Evolutionary conservation across 1,140 invertebrate species (phyloP).

Genomic region (Druon quercuslanigerum): DNA sequence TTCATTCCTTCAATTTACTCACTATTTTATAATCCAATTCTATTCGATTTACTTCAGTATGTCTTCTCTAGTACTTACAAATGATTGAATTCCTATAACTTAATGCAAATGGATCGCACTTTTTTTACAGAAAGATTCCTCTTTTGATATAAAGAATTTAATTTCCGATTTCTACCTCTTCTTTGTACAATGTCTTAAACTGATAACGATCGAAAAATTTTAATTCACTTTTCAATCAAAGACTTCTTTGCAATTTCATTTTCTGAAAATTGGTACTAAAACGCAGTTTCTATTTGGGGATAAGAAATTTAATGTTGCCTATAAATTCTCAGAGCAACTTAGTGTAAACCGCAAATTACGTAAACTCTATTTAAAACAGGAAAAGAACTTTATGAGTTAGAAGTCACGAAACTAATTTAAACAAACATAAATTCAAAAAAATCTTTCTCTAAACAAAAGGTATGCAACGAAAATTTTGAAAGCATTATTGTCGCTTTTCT

Average conservation of each 20-base stretch:
- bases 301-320: background rate
- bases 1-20: conserved; percentile 6
- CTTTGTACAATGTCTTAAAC: too few species aligned
- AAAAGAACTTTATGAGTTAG: conserved; percentile 15
- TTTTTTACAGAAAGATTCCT: background rate
- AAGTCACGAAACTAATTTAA: background rate
- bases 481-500: too few species aligned
- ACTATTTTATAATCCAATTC: too few species aligned
- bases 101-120: background rate
- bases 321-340: background rate
- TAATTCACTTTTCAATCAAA: too few species aligned
- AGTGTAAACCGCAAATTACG: conserved; percentile 7
- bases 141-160: background rate
- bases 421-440: background rate
- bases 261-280: background rate
- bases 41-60: background rate
- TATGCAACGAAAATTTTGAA: too few species aligned
- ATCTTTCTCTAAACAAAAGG: too few species aligned
- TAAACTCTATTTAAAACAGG: background rate
- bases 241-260: too few species aligned
- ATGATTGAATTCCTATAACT: background rate
- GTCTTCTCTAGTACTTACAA: background rate
- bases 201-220: too few species aligned
- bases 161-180: background rate
- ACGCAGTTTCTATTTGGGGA: background rate